Conservation (phyloP, 2,797 vertebrate species). For the Monodelphis domestica region DNA sequence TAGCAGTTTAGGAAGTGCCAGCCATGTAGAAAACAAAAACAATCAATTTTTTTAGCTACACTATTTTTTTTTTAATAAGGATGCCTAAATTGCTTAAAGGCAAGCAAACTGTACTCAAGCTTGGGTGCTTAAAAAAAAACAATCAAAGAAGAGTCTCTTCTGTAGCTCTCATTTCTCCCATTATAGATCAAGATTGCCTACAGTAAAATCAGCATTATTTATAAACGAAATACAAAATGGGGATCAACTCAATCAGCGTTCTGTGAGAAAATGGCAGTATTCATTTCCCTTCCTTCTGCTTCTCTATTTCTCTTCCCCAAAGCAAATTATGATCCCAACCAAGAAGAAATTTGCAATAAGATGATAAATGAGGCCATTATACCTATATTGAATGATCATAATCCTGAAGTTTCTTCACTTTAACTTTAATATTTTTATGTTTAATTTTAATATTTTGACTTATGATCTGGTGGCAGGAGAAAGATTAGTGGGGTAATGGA, state of each 20-base stretch:
- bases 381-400: not conserved
- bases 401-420: no score
- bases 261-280: not conserved
- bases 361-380: not conserved
- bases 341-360: not conserved
- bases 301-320: not conserved
- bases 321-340: not conserved
- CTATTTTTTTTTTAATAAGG: not conserved
- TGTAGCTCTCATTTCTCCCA: not conserved
- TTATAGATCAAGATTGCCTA: not conserved
- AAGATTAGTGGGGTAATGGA: not conserved
- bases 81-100: constrained; percentile 10
- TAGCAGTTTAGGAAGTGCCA: not conserved
- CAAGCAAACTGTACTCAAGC: not conserved
- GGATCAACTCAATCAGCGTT: not conserved
- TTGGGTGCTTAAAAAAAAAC: not conserved
- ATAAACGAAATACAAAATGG: not conserved
- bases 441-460: not conserved
- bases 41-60: not conserved
- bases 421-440: not conserved
- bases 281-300: not conserved
- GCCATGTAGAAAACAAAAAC: not conserved
- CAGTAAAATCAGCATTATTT: not conserved
- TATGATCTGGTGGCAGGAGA: not conserved
- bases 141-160: constrained; percentile 3